Evolutionary conservation across 2,888 invertebrate genomes (phyloP), one percentile per base, ranked within the genome.

Genomic region (Synergus itoensis): DNA sequence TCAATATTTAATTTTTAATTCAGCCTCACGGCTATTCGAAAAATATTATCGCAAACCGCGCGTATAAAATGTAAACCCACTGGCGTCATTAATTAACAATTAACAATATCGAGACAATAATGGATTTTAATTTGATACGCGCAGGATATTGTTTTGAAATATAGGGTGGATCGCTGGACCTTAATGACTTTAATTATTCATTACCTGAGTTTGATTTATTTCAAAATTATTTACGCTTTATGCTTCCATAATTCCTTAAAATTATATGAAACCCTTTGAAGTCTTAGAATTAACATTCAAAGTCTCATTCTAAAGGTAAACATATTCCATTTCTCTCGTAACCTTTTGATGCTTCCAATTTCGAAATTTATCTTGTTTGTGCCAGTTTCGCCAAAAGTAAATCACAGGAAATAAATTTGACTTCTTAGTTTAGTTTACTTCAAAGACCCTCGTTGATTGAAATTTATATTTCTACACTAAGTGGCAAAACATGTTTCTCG

Each of bases 121-220:
- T 73, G 73, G 53, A 73, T 73, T 53, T 48, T 53, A 53, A 36
- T 53, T 28, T 11, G 53, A 73, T 40, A 73, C 9, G 11, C 9
- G 11, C 36, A 73, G n/a, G 65, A 41, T 65, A 41, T 64, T 40
- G n/a, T n/a, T n/a, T n/a, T n/a, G 65, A 65, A 65, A 43, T 65
- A 41, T 65, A 41, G 65, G 41, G 41, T 28, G 28, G 1, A 2
- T 28, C 28, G 28, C 28, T 28, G 28, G 28, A 28, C 2, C 3
- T 28, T 28, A 28, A 28, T 28, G 28, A 28, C 3, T 28, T 2
- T 28, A 28, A 28, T 28, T 28, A 28, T 28, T 3, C 3, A 3
- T 28, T 28, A 28, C 3, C 28, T 28, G 28, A 28, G 3, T 28
- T 28, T 28, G 28, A 3, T 21, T 21, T 21, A 21, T 21, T 21